Evolutionary conservation across 92 coral and sea anemone species (phyloP).

Genomic region (Heteractis magnifica): DNA sequence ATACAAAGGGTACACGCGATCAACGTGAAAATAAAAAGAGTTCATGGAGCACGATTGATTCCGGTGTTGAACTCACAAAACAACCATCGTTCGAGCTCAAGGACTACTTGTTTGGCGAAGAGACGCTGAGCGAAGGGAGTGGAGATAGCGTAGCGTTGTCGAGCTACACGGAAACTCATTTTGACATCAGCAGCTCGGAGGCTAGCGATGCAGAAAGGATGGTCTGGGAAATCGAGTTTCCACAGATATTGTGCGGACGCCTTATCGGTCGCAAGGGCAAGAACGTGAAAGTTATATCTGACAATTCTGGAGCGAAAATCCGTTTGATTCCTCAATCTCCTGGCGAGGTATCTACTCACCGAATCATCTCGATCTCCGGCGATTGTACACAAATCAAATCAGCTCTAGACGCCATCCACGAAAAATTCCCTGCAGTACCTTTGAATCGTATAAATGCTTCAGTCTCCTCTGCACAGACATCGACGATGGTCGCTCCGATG

Average conservation of each 20-base stretch:
- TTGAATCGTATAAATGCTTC: slow-evolving; percentile 71
- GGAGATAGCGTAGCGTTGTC: slow-evolving; percentile 74
- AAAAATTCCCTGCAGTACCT: slow-evolving; percentile 87
- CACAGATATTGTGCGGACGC: slow-evolving; percentile 93
- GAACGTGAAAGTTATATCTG: slow-evolving; percentile 86
- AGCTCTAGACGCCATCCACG: slow-evolving; percentile 84
- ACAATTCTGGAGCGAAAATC: slow-evolving; percentile 86
- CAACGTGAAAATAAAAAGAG: slow-evolving; percentile 20
- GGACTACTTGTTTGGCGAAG: slow-evolving; percentile 68
- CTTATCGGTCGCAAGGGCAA: slow-evolving; percentile 96
- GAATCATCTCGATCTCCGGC: slow-evolving; percentile 91
- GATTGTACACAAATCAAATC: slow-evolving; percentile 68
- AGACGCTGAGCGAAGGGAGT: slow-evolving; percentile 76
- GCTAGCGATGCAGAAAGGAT: slow-evolving; percentile 59
- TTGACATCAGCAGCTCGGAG: slow-evolving; percentile 42
- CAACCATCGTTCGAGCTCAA: slow-evolving; percentile 59
- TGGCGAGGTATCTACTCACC: slow-evolving; percentile 86
- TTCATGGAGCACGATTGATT: slow-evolving; percentile 40
- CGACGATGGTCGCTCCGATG: slow-evolving; percentile 29
- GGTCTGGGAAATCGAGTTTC: slow-evolving; percentile 95
- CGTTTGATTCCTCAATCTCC: slow-evolving; percentile 95
- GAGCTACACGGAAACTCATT: slow-evolving; percentile 60
- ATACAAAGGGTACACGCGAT: slow-evolving; percentile 24
- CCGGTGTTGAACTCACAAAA: slow-evolving; percentile 65
- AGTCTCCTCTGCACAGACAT: slow-evolving; percentile 21